Conservation (phyloP, 2,797 vertebrate genomes). For the Alauda arvensis region DNA sequence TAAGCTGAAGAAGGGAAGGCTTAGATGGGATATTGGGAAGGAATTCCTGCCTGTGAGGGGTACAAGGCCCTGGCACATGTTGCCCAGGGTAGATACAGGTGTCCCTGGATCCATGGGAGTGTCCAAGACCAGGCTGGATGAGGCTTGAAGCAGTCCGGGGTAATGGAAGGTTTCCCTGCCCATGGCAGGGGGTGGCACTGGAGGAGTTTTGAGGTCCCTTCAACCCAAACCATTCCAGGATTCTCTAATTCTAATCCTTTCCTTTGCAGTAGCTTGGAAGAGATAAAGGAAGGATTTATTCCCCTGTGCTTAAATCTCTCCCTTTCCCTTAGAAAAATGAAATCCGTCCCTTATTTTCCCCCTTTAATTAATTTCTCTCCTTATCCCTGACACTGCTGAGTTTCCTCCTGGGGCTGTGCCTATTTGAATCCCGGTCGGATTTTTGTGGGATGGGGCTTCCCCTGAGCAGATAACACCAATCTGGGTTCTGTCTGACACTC, state of each 20-base stretch:
- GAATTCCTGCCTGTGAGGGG: not conserved
- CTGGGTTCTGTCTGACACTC: fast-evolving
- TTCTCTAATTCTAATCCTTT: not conserved
- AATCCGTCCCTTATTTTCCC: not conserved
- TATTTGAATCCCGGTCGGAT: fast-evolving
- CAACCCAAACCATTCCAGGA: not conserved
- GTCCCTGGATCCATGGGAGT: not conserved
- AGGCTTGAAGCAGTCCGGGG: not conserved
- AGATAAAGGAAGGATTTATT: not conserved
- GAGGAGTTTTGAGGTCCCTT: not conserved
- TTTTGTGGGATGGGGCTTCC: not conserved
- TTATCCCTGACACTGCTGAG: not conserved
- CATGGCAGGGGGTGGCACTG: not conserved
- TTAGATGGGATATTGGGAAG: not conserved
- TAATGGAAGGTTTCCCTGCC: not conserved
- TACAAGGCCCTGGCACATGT: fast-evolving
- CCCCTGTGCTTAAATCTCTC: not conserved
- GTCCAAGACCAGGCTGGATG: not conserved
- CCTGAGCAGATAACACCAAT: fast-evolving
- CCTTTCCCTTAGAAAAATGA: not conserved
- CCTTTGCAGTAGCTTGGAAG: not conserved
- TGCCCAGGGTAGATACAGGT: not conserved
- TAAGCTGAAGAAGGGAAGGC: not conserved
- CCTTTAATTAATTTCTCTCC: not conserved
- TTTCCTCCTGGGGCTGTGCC: not conserved